These are phyloP conservation scores for Coptotermes formosanus DNA, from an alignment of 1,140 invertebrate genomes.

Conservation along the genomic window DNA sequence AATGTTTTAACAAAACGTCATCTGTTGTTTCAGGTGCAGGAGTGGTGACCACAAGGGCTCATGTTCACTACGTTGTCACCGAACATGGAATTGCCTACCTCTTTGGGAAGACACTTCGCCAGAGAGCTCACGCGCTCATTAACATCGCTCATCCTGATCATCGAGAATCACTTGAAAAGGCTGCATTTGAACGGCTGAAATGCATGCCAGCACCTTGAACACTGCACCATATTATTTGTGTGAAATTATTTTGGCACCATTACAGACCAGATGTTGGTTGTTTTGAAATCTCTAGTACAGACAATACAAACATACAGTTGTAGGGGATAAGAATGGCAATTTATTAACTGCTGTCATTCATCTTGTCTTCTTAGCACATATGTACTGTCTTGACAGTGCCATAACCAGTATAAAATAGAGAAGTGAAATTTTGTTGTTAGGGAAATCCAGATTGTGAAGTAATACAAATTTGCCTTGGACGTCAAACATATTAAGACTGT, in stretches of 20 bases:
- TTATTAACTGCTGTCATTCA: not conserved
- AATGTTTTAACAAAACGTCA: not conserved
- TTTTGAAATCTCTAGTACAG: not conserved
- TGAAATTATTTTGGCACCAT: not conserved
- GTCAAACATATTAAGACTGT: not conserved
- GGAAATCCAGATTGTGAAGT: not conserved
- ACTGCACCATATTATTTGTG: not conserved
- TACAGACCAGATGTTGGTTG: not conserved
- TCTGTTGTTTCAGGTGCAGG: conserved; percentile 69
- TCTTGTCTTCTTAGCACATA: not conserved
- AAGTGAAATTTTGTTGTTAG: not conserved
- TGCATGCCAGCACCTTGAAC: conserved; percentile 73
- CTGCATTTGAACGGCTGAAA: conserved; percentile 84
- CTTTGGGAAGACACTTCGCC: conserved; percentile 85
- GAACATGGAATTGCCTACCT: conserved; percentile 88
- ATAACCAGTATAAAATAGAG: not conserved
- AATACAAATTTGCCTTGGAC: not conserved
- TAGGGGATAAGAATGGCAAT: not conserved
- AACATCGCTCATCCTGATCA: conserved; percentile 88
- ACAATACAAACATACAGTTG: not conserved
- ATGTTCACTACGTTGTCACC: conserved; percentile 91
- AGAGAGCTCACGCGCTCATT: conserved; percentile 87
- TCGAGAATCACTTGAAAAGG: conserved; percentile 80
- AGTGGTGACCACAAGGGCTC: conserved; percentile 88
- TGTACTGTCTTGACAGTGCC: not conserved